These are phyloP conservation scores for Condylura cristata DNA, from an alignment of 2,113 vertebrate species.

Conservation along the genomic window DNA sequence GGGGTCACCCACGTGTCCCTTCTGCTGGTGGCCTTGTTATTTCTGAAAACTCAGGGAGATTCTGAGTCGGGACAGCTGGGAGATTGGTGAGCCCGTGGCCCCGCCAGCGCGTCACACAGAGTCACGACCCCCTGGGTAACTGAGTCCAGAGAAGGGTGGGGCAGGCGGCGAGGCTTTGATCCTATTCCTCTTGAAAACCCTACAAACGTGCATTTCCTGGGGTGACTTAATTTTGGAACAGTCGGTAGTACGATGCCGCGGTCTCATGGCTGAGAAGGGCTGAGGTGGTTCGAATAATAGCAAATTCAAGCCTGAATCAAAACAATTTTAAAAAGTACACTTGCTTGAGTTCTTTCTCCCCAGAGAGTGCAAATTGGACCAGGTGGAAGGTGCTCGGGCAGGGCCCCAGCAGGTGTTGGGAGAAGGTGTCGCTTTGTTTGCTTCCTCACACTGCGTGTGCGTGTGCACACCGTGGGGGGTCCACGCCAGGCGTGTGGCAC, in stretches of 20 bases:
- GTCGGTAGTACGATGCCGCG: neutral
- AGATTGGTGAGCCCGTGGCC: neutral
- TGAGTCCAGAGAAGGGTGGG: neutral
- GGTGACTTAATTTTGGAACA: constrained; percentile 23
- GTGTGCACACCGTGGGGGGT: no score
- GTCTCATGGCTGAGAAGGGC: constrained; percentile 44
- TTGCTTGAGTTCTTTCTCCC: neutral
- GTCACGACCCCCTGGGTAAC: neutral
- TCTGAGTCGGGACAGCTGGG: neutral
- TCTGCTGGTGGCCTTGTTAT: neutral
- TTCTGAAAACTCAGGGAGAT: neutral
- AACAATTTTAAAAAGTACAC: constrained; percentile 23
- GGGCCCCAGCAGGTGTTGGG: neutral
- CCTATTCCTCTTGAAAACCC: neutral
- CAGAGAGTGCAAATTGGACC: neutral
- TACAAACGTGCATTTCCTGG: neutral
- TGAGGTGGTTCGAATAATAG: neutral
- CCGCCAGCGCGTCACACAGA: neutral
- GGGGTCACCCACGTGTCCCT: no score
- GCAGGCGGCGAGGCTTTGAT: neutral
- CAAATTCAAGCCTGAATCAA: constrained; percentile 7
- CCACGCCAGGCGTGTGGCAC: no score
- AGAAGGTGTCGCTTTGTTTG: neutral
- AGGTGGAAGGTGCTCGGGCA: accelerated
- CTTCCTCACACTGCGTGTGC: neutral